Conservation (phyloP, 1,140 invertebrate genomes). For the Zaprionus ornatus region DNA sequence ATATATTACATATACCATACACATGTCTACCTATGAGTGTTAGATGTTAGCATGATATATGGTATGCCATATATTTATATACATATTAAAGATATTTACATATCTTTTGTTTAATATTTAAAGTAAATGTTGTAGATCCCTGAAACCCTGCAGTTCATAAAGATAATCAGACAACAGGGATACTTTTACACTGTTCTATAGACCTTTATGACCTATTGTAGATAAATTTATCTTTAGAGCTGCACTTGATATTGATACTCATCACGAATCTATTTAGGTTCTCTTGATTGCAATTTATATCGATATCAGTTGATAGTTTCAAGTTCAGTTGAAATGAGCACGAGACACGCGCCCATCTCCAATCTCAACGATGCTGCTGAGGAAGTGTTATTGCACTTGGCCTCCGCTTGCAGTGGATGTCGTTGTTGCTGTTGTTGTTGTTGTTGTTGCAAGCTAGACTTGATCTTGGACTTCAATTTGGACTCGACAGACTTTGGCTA, state of each 20-base stretch:
- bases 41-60: no score
- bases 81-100: no score
- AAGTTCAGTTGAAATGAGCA: neutral
- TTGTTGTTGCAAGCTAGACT: slow-evolving; percentile 46
- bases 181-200: no score
- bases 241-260: neutral
- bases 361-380: slow-evolving; percentile 4
- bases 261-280: neutral
- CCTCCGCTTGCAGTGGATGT: neutral
- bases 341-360: slow-evolving; percentile 17
- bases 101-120: no score
- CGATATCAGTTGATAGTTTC: neutral
- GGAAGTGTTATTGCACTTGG: slow-evolving; percentile 16
- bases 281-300: neutral
- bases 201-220: no score
- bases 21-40: no score
- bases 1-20: no score
- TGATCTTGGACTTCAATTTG: slow-evolving; percentile 69
- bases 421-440: slow-evolving; percentile 37
- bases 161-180: no score
- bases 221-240: no score
- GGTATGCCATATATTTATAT: no score
- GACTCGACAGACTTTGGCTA: slow-evolving; percentile 37
- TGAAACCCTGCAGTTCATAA: no score
- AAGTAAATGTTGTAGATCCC: no score